Percentiles rank a stretch among this genome's conserved stretches.
Conservation (phyloP, 2,888 invertebrate species). For the Siphonodentalium dalli region DNA sequence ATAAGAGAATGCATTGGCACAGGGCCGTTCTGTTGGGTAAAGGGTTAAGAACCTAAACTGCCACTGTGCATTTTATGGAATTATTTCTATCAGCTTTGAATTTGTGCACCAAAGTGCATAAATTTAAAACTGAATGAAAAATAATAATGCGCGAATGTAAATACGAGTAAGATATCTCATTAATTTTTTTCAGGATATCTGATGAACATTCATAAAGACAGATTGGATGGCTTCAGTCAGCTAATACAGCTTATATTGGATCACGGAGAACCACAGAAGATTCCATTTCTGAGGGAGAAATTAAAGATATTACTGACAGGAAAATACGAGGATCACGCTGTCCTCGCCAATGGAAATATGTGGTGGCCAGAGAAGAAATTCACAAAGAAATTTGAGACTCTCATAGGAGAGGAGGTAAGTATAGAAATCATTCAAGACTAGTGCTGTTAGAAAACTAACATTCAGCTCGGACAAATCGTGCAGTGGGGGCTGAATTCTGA, state of each 20-base stretch:
- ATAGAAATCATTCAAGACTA: no score
- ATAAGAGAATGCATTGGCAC: no score
- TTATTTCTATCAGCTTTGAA: no score
- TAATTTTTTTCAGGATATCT: constrained; percentile 29
- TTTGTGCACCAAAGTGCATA: neutral
- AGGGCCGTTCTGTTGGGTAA: no score
- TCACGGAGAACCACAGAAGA: neutral
- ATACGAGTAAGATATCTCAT: neutral
- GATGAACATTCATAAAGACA: constrained; percentile 32
- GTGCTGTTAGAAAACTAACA: no score
- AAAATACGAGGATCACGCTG: constrained; percentile 28
- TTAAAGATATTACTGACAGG: constrained; percentile 34
- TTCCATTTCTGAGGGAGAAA: constrained; percentile 33
- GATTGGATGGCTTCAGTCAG: constrained; percentile 32
- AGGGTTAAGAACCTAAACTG: no score
- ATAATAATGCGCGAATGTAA: neutral
- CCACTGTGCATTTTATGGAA: no score
- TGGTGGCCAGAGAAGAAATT: constrained; percentile 34
- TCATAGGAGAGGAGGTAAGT: constrained; percentile 32
- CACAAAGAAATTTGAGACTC: constrained; percentile 23
- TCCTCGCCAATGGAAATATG: constrained; percentile 37
- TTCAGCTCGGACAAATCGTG: no score
- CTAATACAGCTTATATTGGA: constrained; percentile 20
- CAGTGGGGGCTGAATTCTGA: no score
- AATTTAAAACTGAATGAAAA: no score